Evolutionary conservation across 2,113 vertebrate genomes (phyloP).

Genomic region (Hylia prasina): DNA sequence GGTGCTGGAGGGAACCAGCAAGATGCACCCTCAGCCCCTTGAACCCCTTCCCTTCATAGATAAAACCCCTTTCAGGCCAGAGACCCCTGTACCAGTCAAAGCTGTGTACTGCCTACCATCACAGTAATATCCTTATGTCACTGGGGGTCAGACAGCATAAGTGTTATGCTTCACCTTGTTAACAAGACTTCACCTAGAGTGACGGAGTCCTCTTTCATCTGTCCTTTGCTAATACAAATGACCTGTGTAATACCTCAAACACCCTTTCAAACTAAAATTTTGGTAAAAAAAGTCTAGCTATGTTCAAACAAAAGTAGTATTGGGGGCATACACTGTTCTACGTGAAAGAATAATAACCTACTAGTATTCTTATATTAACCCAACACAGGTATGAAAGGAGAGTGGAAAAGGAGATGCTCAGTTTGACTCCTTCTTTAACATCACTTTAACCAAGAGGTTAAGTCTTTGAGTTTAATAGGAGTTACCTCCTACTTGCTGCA

Average conservation of each 20-base stretch:
- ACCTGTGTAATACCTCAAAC: neutral
- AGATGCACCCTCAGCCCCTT: neutral
- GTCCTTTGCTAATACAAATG: neutral
- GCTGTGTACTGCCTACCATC: neutral
- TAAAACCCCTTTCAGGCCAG: neutral
- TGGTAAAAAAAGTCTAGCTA: neutral
- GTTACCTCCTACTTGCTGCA: neutral
- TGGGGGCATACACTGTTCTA: neutral
- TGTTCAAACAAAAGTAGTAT: neutral
- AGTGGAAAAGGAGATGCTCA: neutral
- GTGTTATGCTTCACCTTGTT: no score
- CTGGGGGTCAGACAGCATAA: rapidly evolving
- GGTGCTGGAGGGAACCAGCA: rapidly evolving
- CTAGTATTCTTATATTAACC: neutral
- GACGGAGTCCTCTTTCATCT: neutral
- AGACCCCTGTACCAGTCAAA: rapidly evolving
- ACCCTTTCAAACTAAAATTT: neutral
- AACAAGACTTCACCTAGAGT: neutral
- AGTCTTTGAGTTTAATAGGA: neutral
- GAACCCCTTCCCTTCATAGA: neutral
- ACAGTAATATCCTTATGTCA: neutral
- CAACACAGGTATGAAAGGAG: neutral
- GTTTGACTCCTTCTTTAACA: neutral
- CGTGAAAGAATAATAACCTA: neutral
- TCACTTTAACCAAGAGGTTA: neutral